These are phyloP conservation scores for Coranthus polyacanthus DNA, from an alignment of 2,797 vertebrate species.

Conservation along the genomic window DNA sequence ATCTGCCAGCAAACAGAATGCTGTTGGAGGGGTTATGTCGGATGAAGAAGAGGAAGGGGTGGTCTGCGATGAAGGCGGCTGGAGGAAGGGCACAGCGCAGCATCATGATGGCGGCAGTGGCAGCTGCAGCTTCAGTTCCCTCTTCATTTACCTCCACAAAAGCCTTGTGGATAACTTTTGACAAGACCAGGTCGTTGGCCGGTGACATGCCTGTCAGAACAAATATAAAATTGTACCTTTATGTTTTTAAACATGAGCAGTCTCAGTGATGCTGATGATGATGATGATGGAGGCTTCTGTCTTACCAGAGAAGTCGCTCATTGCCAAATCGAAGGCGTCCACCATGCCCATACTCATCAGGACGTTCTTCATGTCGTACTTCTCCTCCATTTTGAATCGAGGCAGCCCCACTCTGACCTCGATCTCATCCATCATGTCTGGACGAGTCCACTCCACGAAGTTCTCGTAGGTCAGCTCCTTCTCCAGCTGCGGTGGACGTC, in stretches of 20 bases:
- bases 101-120: constrained; percentile 79
- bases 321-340: constrained; percentile 80
- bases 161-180: constrained; percentile 91
- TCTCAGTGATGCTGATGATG: no score
- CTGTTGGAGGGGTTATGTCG: constrained; percentile 82
- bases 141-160: constrained; percentile 92
- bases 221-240: no score
- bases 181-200: constrained; percentile 82
- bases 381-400: constrained; percentile 87
- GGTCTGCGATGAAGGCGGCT: constrained; percentile 84
- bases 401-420: constrained; percentile 84
- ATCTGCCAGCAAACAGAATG: constrained; percentile 90
- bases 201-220: constrained; percentile 83
- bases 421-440: constrained; percentile 77
- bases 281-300: not conserved
- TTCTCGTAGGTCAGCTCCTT: constrained; percentile 84
- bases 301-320: constrained; percentile 85
- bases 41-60: constrained; percentile 95
- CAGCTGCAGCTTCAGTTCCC: constrained; percentile 91
- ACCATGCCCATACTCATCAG: constrained; percentile 88
- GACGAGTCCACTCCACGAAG: constrained; percentile 84
- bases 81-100: constrained; percentile 46
- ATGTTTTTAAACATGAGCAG: no score
- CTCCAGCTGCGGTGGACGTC: constrained; percentile 83
- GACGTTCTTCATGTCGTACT: constrained; percentile 82